Conservation (phyloP, 30 jellyfish, hydroid and myxozoan species). For the Cassiopea andromeda region DNA sequence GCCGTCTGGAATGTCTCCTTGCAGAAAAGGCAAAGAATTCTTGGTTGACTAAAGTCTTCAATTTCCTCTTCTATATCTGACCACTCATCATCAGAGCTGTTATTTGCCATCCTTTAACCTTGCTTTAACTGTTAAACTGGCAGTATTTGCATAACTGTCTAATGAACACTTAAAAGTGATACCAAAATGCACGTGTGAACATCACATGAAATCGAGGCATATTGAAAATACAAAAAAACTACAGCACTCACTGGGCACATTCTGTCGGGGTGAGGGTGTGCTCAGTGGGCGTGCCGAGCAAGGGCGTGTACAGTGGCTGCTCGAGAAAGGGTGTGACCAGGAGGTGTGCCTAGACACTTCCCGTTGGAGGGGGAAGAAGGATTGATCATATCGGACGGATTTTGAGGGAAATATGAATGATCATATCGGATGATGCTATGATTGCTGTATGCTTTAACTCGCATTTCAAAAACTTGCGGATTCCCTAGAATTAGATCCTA, state of each 20-base stretch:
- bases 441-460: too few species aligned
- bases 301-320: not conserved
- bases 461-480: too few species aligned
- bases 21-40: constrained; percentile 70
- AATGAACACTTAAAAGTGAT: not conserved
- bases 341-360: not conserved
- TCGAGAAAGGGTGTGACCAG: not conserved
- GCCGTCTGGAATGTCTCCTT: constrained; percentile 22
- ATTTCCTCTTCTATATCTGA: constrained; percentile 60
- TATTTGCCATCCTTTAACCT: constrained; percentile 15
- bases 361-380: not conserved
- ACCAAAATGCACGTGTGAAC: not conserved
- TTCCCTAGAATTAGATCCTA: too few species aligned
- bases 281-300: not conserved
- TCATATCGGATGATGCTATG: too few species aligned
- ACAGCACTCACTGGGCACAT: too few species aligned
- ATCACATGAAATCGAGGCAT: not conserved
- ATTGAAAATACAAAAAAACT: not conserved
- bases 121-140: not conserved
- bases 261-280: too few species aligned
- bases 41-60: constrained; percentile 18
- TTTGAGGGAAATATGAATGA: too few species aligned
- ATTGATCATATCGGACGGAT: not conserved
- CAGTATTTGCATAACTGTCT: not conserved
- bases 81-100: constrained; percentile 78